phyloP scores from a whole-genome alignment of 2,888 invertebrate species.

The Euzetes globulus region DNA sequence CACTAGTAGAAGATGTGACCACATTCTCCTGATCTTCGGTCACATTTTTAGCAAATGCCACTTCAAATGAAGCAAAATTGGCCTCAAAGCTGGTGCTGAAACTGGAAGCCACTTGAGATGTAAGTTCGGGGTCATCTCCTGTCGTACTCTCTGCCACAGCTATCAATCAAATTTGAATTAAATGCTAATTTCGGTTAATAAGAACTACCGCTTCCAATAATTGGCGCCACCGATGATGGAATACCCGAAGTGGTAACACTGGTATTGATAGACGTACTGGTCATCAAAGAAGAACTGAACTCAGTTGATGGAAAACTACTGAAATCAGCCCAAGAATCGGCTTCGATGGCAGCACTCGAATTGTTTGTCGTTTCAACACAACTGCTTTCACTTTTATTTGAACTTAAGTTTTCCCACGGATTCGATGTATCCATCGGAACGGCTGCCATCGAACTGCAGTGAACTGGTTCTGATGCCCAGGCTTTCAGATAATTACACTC shows the following conservation, averaged over 20 bases:
- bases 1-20: constrained; percentile 9
- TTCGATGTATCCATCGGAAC: constrained; percentile 47
- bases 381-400: neutral
- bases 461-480: constrained; percentile 43
- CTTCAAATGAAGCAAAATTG: neutral
- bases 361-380: constrained; percentile 36
- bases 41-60: neutral
- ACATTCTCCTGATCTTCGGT: constrained; percentile 8
- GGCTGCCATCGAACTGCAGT: constrained; percentile 44
- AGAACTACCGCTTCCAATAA: neutral
- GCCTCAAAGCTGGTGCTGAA: neutral
- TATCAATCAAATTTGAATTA: neutral
- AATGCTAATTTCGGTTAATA: neutral
- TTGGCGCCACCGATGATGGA: neutral
- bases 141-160: neutral
- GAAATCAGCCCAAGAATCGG: constrained; percentile 47
- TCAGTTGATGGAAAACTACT: constrained; percentile 40
- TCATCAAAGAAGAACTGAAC: neutral
- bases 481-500: constrained; percentile 43
- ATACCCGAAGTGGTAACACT: neutral
- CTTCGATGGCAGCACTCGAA: constrained; percentile 42
- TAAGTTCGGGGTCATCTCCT: neutral
- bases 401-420: constrained; percentile 47
- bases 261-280: neutral
- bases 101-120: neutral